Conservation (phyloP, 2,113 vertebrate species). For the Axis porcinus region DNA sequence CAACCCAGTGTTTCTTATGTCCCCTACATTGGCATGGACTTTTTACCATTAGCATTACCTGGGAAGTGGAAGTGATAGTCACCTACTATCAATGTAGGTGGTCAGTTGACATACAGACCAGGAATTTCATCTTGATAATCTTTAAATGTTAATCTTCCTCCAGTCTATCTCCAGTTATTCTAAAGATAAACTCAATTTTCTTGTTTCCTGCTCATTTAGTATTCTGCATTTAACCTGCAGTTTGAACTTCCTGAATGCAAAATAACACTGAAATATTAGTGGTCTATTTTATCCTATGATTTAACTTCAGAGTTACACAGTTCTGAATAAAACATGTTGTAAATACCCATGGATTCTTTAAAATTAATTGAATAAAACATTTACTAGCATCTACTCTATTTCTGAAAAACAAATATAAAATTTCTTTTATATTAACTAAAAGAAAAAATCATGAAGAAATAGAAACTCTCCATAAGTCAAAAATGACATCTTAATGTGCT, state of each 20-base stretch:
- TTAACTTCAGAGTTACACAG: neutral
- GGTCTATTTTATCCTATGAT: neutral
- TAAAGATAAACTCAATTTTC: neutral
- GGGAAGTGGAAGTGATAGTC: neutral
- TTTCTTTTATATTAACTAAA: neutral
- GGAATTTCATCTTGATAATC: neutral
- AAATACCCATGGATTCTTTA: neutral
- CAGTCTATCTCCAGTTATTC: neutral
- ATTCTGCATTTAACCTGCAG: neutral
- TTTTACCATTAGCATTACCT: neutral
- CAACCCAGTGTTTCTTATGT: neutral
- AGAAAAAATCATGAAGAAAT: neutral
- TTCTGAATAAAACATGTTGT: neutral
- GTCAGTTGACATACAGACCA: neutral
- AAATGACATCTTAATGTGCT: neutral
- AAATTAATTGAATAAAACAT: constrained; percentile 1
- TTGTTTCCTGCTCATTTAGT: neutral
- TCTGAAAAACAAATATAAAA: neutral
- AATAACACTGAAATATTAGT: neutral
- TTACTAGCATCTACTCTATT: neutral
- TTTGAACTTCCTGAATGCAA: neutral
- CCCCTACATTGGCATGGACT: neutral
- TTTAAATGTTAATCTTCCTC: neutral
- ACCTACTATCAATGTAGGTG: neutral
- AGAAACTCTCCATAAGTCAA: neutral